Evolutionary conservation across 2,797 vertebrate species (phyloP).

Genomic region (Sebastes goodei): DNA sequence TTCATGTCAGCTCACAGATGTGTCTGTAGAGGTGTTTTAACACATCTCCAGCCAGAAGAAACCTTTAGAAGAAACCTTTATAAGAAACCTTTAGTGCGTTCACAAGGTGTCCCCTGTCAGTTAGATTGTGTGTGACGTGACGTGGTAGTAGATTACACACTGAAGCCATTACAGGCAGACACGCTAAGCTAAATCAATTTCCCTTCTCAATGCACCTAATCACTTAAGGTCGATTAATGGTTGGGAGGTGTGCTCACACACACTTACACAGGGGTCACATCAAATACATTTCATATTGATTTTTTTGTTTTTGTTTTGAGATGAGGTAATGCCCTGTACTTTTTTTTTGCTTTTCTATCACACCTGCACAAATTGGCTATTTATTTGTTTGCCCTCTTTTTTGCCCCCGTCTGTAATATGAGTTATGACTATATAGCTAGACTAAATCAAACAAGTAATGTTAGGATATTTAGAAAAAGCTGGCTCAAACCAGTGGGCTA

Average conservation of each 20-base stretch:
- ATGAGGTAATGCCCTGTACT: neutral
- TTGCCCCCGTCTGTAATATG: too few relatives aligned
- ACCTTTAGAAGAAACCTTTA: neutral
- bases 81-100: neutral
- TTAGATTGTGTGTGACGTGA: neutral
- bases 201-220: conserved; percentile 48
- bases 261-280: conserved; percentile 1
- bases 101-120: conserved; percentile 14
- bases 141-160: conserved; percentile 1
- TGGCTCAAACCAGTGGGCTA: too few relatives aligned
- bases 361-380: neutral
- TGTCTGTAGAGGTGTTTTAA: conserved; percentile 11
- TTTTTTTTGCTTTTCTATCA: neutral
- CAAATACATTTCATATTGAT: conserved; percentile 11
- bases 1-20: neutral
- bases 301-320: neutral
- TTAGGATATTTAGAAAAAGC: too few relatives aligned
- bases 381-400: neutral
- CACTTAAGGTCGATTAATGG: conserved; percentile 37
- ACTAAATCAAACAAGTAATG: too few relatives aligned
- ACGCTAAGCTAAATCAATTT: conserved; percentile 55
- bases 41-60: neutral
- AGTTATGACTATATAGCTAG: too few relatives aligned
- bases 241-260: conserved; percentile 12
- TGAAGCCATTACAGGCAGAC: conserved; percentile 44